Evolutionary conservation across 2,113 vertebrate genomes (phyloP), one percentile per base, ranked within the genome.

Genomic region (Petaurus breviceps): DNA sequence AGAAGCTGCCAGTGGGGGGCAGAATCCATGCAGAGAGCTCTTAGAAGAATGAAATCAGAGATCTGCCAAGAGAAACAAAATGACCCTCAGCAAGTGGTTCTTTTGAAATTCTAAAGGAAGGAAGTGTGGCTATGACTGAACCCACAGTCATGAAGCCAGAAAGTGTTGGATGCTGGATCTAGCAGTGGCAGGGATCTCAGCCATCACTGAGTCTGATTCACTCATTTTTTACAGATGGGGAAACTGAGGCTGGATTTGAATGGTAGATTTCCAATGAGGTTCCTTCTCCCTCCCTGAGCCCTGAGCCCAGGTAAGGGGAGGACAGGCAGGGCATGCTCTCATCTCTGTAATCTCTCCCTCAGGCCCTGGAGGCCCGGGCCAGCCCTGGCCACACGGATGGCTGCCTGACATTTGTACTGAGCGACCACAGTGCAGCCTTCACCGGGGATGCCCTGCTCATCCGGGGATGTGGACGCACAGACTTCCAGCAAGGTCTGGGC

Each of bases 381-480:
- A 99, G 99, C 4, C 99, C 99, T 0, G 99, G 99, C 93, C 99
- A 99, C 98, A 99, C 99, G 0, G 99, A 99, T 0, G 99, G 99
- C 47, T 99, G 99, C 96, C 92, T 99, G 96, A 99, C 99, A 0
- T 98, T 99, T 37, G 99, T 99, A 84, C 96, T 98, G 14, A 98
- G 95, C 31, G 99, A 99, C 96, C 95, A 98, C 89, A 98, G 97
- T n/a, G 99, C 99, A 99, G 99, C 98, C 46, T 99, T 99, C 96
- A 99, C 99, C 0, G 99, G 99, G 10, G 99, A 99, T 6, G 94
- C 99, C 22, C 98, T 99, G 90, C 99, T 99, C 47, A 99, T 99
- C 97, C 97, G 99, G 92, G 99, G 99, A 92, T 99, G 99, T 68
- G 99, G 99, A 9, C 98, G 99, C 84, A 99, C 99, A 0, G 99